Percentiles rank a stretch among this genome's conserved stretches.
Conservation (phyloP, 2,888 invertebrate genomes). For the Leucoma salicis region DNA sequence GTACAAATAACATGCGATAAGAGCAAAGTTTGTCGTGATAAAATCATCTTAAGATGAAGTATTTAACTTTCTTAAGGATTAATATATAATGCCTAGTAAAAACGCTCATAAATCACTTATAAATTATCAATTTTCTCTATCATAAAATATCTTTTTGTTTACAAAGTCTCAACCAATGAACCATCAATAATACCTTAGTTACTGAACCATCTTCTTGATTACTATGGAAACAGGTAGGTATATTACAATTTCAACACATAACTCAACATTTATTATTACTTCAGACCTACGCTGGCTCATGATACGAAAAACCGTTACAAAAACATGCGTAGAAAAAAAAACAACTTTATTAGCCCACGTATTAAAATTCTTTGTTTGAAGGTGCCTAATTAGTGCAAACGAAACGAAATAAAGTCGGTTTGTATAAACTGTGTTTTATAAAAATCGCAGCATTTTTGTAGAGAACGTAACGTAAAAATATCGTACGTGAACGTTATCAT, state of each 20-base stretch:
- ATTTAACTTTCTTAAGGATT: no score
- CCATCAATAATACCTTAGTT: no score
- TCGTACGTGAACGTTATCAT: conserved; percentile 77
- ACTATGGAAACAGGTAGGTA: not conserved
- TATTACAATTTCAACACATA: not conserved
- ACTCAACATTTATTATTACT: not conserved
- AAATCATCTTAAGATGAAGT: no score
- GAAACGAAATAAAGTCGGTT: conserved; percentile 30
- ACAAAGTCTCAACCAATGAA: no score
- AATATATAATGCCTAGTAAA: no score
- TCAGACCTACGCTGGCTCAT: not conserved
- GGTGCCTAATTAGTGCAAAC: conserved; percentile 44
- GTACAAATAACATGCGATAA: no score
- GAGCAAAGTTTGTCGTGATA: no score
- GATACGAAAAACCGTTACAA: conserved; percentile 7
- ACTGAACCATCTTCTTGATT: no score
- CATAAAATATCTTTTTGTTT: no score
- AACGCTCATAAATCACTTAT: no score
- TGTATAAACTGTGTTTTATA: conserved; percentile 29
- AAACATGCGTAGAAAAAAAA: conserved; percentile 20
- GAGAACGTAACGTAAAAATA: conserved; percentile 22
- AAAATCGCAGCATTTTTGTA: conserved; percentile 27
- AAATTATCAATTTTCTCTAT: no score
- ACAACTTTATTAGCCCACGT: conserved; percentile 32
- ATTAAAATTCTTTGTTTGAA: conserved; percentile 47